Conservation (phyloP, 2,888 invertebrate species). For the Gryllus longicercus region DNA sequence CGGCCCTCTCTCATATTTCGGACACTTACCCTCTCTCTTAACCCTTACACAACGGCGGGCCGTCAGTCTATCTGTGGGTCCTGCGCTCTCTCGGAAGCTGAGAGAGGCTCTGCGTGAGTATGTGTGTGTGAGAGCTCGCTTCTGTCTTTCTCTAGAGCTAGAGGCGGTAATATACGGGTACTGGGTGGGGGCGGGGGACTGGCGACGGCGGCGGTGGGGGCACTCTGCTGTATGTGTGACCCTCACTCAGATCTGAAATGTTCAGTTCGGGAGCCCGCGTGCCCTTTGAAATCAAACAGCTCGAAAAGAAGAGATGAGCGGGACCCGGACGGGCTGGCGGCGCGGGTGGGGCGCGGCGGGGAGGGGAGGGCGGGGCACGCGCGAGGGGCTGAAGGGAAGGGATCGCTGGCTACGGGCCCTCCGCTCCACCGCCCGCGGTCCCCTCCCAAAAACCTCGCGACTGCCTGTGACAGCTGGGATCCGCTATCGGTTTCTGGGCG, state of each 20-base stretch:
- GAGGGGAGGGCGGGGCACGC: not conserved
- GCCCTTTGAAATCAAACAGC: conserved; percentile 34
- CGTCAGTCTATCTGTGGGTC: not conserved
- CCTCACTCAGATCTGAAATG: conserved; percentile 17
- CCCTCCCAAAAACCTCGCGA: not conserved
- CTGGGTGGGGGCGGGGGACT: not conserved
- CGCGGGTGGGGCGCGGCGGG: not conserved
- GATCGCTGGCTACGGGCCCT: not conserved
- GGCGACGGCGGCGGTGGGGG: not conserved
- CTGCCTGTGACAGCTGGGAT: conserved; percentile 9
- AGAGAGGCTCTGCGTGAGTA: not conserved
- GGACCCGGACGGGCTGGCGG: not conserved
- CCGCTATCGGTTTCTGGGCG: not conserved
- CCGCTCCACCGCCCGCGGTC: not conserved
- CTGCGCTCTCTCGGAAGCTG: too few relatives aligned
- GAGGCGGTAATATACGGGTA: not conserved
- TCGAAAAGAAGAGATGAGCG: conserved; percentile 31
- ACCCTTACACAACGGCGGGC: not conserved
- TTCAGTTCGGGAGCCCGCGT: conserved; percentile 28
- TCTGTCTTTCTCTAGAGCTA: not conserved
- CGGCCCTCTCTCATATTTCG: not conserved
- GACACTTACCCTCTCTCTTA: conserved; percentile 17
- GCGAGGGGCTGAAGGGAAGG: not conserved
- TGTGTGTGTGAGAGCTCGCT: not conserved
- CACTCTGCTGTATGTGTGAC: not conserved